Percentiles rank a stretch among this genome's conserved stretches.
phyloP scores from a whole-genome alignment of 2,797 vertebrate genomes.

The Sebastes steindachneri region DNA sequence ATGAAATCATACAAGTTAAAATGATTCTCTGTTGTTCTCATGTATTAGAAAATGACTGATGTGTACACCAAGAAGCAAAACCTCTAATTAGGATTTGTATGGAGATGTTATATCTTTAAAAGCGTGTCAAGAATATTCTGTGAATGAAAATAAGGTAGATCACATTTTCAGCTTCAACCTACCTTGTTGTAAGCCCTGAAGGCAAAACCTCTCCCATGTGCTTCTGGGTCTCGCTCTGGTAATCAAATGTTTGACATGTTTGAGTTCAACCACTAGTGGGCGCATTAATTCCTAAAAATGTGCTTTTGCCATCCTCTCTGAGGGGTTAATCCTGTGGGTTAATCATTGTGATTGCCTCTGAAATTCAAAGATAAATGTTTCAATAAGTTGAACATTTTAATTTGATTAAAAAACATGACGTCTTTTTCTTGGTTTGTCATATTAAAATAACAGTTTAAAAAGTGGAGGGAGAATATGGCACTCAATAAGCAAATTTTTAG shows the following conservation, averaged over 20 bases:
- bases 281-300: constrained; percentile 21
- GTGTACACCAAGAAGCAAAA: neutral
- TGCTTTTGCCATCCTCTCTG: neutral
- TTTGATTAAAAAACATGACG: neutral
- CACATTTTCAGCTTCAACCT: neutral
- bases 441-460: neutral
- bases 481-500: neutral
- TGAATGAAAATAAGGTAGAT: neutral
- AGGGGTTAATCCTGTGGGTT: neutral
- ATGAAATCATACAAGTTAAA: neutral
- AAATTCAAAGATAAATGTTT: neutral
- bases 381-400: neutral
- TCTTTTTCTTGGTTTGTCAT: neutral
- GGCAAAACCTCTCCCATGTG: neutral
- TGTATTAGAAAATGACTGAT: neutral
- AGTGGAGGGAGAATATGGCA: neutral
- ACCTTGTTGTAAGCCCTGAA: too few relatives aligned
- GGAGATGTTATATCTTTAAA: neutral
- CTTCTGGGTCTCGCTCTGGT: neutral
- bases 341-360: neutral
- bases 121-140: neutral
- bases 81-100: neutral
- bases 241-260: neutral
- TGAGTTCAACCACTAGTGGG: constrained; percentile 57
- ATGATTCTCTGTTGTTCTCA: neutral